Percentiles rank a stretch among this genome's conserved stretches.
These are phyloP conservation scores for Trypoxylon attenuatum DNA, from an alignment of 2,888 invertebrate species.

Conservation along the genomic window DNA sequence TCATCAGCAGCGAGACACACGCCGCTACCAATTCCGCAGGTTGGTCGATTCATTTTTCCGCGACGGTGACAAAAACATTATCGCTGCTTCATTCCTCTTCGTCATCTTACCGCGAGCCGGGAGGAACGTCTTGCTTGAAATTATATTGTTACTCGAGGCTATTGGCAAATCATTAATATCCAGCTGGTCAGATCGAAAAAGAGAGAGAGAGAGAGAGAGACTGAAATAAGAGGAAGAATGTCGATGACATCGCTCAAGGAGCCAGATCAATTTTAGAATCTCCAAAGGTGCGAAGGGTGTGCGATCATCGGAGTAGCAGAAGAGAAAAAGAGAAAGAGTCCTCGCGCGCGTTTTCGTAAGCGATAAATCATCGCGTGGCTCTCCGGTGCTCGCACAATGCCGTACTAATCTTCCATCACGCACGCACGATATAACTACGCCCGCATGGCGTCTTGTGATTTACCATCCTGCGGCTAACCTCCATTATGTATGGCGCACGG, in stretches of 20 bases:
- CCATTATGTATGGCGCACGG: conserved; percentile 72
- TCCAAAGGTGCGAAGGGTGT: not conserved
- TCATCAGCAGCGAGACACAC: too few relatives aligned
- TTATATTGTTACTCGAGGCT: too few relatives aligned
- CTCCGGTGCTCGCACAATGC: conserved; percentile 72
- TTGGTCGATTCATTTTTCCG: conserved; percentile 18
- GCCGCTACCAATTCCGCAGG: too few relatives aligned
- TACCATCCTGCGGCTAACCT: conserved; percentile 74
- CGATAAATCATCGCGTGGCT: conserved; percentile 71
- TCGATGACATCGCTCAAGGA: not conserved
- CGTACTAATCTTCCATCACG: conserved; percentile 73
- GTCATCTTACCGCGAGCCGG: too few relatives aligned
- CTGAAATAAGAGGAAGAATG: not conserved
- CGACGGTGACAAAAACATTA: too few relatives aligned
- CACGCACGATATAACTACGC: conserved; percentile 73
- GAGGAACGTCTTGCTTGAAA: too few relatives aligned
- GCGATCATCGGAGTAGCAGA: not conserved
- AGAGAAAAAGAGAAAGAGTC: conserved; percentile 21
- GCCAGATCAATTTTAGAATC: not conserved
- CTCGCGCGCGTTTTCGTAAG: conserved; percentile 52
- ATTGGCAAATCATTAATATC: too few relatives aligned
- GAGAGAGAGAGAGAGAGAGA: not conserved
- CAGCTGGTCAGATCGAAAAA: too few relatives aligned
- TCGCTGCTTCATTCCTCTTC: too few relatives aligned
- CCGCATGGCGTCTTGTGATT: conserved; percentile 74